Conservation (phyloP, 1,140 invertebrate species). For the Achroia grisella region DNA sequence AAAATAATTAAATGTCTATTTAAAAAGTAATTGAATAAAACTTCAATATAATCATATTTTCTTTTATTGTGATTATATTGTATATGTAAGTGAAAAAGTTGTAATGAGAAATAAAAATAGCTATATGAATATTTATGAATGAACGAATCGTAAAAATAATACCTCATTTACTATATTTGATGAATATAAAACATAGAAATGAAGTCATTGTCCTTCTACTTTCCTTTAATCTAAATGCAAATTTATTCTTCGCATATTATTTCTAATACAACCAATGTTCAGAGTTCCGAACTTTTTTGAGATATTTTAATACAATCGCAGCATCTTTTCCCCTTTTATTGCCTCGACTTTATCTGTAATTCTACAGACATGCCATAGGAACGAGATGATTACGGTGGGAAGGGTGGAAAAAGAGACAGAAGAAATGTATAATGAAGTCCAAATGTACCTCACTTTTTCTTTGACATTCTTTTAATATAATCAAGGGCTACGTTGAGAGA, state of each 20-base stretch:
- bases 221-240: constrained; percentile 30
- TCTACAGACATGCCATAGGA: constrained; percentile 23
- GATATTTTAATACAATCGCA: constrained; percentile 24
- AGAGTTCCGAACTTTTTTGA: constrained; percentile 19
- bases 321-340: constrained; percentile 25
- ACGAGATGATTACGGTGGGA: constrained; percentile 22
- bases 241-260: constrained; percentile 25
- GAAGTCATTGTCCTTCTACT: constrained; percentile 4
- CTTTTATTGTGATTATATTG: too few species aligned
- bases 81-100: too few species aligned
- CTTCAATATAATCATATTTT: too few species aligned
- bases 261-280: constrained; percentile 19
- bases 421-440: constrained; percentile 32
- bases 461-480: constrained; percentile 36
- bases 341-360: constrained; percentile 28
- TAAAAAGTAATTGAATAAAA: too few species aligned
- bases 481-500: constrained; percentile 24
- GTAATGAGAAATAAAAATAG: too few species aligned
- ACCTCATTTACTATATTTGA: too few species aligned
- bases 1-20: too few species aligned
- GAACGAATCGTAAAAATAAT: too few species aligned
- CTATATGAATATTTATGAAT: too few species aligned
- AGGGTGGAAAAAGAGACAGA: constrained; percentile 21
- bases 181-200: too few species aligned
- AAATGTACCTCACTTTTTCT: constrained; percentile 19